Conservation (phyloP, 1,140 invertebrate genomes). For the Oreohelix idahoensis region DNA sequence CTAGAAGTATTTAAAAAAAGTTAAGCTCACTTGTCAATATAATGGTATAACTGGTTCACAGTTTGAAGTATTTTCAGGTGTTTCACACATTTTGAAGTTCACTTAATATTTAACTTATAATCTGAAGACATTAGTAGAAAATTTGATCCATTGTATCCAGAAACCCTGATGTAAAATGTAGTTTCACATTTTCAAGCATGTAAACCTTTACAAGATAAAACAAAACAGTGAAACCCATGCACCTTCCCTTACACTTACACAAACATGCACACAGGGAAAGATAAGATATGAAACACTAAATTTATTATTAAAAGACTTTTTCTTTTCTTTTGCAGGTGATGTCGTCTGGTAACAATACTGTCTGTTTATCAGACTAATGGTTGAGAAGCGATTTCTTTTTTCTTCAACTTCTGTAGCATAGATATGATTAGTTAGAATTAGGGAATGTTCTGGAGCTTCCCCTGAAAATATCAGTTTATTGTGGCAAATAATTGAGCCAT, state of each 20-base stretch:
- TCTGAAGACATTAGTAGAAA: too few species aligned
- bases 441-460: neutral
- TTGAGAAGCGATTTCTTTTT: conserved; percentile 12
- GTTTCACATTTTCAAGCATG: neutral
- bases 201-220: neutral
- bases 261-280: neutral
- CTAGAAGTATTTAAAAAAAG: neutral
- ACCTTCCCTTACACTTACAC: neutral
- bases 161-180: neutral
- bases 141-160: too few species aligned
- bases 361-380: neutral
- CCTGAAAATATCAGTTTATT: neutral
- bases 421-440: neutral
- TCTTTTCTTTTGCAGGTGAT: conserved; percentile 19
- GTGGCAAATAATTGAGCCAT: too few species aligned
- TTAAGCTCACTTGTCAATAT: neutral
- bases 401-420: neutral
- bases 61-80: too few species aligned
- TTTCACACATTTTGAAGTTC: too few species aligned
- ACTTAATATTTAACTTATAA: neutral
- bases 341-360: neutral
- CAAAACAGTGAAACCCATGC: neutral
- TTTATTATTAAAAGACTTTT: neutral
- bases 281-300: neutral
- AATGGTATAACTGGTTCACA: too few species aligned